A percentile compares a stretch with the other conserved stretches of the same genome.
phyloP scores from a whole-genome alignment of 2,113 vertebrate genomes.

The Ciconia boyciana region DNA sequence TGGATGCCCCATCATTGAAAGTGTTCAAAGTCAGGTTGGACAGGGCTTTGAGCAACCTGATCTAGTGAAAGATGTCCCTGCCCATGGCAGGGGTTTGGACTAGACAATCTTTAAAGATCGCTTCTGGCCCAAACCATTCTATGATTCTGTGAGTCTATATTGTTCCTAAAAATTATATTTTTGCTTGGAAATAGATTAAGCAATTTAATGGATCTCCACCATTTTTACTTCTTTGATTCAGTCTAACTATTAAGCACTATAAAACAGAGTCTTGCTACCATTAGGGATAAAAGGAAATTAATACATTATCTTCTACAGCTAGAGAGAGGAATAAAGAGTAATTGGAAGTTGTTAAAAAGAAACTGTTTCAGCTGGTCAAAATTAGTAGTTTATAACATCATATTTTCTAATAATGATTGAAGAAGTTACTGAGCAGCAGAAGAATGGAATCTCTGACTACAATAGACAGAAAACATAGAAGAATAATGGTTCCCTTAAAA shows the following conservation, averaged over 20 bases:
- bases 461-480: background rate
- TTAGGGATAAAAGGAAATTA: background rate
- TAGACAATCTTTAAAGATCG: background rate
- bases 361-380: conserved; percentile 7
- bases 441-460: background rate
- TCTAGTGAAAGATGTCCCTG: background rate
- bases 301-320: background rate
- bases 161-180: background rate
- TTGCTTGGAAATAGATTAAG: background rate
- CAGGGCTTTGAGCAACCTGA: background rate
- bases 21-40: background rate
- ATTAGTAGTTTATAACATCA: background rate
- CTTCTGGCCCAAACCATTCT: background rate
- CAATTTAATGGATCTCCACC: background rate
- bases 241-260: background rate
- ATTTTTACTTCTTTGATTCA: background rate
- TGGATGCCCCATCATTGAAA: too few relatives aligned
- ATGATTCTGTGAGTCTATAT: background rate
- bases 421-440: background rate
- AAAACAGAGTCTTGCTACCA: background rate
- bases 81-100: background rate
- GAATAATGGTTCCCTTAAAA: background rate
- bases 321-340: background rate
- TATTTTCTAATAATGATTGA: background rate
- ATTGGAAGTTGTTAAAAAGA: conserved; percentile 3